A percentile compares a stretch with the other conserved stretches of the same genome.
These are phyloP conservation scores for Prunella strophiata DNA, from an alignment of 2,797 vertebrate genomes.

Conservation along the genomic window DNA sequence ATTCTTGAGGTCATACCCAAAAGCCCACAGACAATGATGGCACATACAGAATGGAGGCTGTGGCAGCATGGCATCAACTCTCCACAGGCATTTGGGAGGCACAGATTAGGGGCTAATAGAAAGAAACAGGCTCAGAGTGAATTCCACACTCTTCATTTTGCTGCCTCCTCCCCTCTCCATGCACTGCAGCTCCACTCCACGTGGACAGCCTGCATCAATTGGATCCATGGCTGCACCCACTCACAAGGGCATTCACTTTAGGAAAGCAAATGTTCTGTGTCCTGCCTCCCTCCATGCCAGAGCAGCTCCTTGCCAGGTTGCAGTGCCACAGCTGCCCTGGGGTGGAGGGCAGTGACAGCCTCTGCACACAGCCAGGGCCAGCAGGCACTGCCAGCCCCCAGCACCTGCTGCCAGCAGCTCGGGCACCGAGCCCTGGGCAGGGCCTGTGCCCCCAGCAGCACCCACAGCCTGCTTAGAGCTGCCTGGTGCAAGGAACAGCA, in stretches of 20 bases:
- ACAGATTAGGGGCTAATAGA: not conserved
- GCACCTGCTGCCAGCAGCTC: not conserved
- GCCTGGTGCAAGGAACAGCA: not conserved
- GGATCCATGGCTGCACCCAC: not conserved
- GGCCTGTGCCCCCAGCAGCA: not conserved
- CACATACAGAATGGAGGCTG: not conserved
- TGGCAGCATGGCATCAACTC: not conserved
- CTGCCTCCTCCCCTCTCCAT: not conserved
- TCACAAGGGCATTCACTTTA: rapidly evolving
- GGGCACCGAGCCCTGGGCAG: not conserved
- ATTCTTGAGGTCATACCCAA: not conserved
- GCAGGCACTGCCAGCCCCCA: not conserved
- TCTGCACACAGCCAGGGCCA: not conserved
- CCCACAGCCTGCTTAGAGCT: not conserved
- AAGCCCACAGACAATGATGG: not conserved
- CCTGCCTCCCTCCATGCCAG: not conserved
- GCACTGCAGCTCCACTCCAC: not conserved
- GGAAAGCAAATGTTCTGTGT: rapidly evolving
- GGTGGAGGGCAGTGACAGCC: not conserved
- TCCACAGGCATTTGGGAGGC: not conserved
- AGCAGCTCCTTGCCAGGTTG: not conserved
- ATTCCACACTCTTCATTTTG: not conserved
- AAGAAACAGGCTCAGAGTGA: not conserved
- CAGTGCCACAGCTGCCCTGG: not conserved
- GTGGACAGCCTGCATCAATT: not conserved